A percentile compares a stretch with the other conserved stretches of the same genome.
Conservation (phyloP, 2,888 invertebrate species). For the Pristionchus japonicus region DNA sequence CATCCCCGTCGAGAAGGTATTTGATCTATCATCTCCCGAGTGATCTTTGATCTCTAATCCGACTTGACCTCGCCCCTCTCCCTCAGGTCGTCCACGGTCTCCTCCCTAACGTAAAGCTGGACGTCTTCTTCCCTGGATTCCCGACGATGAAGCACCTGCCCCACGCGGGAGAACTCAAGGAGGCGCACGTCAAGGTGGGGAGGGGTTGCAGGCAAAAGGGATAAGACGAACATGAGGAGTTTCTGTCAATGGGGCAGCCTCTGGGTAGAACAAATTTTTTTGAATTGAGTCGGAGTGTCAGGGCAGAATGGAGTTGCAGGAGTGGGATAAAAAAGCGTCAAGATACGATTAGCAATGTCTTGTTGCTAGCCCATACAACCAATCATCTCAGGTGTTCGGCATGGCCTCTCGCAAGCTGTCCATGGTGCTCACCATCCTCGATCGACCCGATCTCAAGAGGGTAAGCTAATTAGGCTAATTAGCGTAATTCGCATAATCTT, state of each 20-base stretch:
- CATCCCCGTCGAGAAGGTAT: conserved; percentile 77
- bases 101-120: conserved; percentile 82
- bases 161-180: conserved; percentile 81
- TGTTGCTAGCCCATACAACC: too few relatives aligned
- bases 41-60: not conserved
- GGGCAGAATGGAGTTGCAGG: not conserved
- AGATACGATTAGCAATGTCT: too few relatives aligned
- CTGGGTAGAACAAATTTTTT: too few relatives aligned
- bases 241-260: not conserved
- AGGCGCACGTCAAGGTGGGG: conserved; percentile 21
- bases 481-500: not conserved
- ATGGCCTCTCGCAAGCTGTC: conserved; percentile 86
- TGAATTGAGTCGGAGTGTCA: too few relatives aligned
- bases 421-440: conserved; percentile 81
- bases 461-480: not conserved
- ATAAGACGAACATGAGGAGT: not conserved
- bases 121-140: conserved; percentile 89
- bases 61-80: not conserved
- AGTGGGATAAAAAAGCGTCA: too few relatives aligned
- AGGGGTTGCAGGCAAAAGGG: not conserved
- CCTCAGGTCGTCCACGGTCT: conserved; percentile 79
- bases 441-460: conserved; percentile 7
- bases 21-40: not conserved
- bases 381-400: conserved; percentile 86
- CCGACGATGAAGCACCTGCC: conserved; percentile 90